Base-by-base conservation (phyloP, 2,113 vertebrate genomes). In the Microcebus lehilahytsara region DNA sequence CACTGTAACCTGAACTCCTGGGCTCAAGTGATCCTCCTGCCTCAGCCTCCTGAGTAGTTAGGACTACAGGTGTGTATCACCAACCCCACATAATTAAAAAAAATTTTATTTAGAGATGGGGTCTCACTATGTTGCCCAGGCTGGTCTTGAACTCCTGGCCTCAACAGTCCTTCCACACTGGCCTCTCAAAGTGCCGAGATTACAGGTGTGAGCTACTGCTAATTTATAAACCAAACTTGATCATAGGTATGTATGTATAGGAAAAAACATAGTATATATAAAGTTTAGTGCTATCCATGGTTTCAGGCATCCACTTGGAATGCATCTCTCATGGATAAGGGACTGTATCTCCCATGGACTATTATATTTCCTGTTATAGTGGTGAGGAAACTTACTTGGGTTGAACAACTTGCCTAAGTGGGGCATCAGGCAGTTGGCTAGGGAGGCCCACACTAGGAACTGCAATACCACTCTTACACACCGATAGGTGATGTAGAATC, bases 371-470 rank as follows among this genome's bases (percentile, higher is more conserved):
- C 17, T 64, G 1, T 51, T 32, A 19, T 22, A 91, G 67, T 19
- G 19, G 62, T 49, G 74, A 75, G 14, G 72, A 49, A 46, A 49
- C 42, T 49, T 46, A 46, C 97, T 98, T 96, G 97, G 98, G 49
- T 87, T 83, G 49, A 62, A 34, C n/a, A 79, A 72, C 46, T 78
- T 78, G 34, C 49, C 77, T 64, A 66, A 6, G 3, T 3, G 51
- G 69, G 80, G 53, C 86, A 32, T 34, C 32, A 64, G 89, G 79
- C 51, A 56, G 58, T 30, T 90, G 46, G n/a, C 74, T 75, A 71
- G 25, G 80, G 49, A 89, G 40, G 60, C 42, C 62, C 81, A 22
- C 3, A 0, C 3, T 20, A 75, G 62, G 8, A 81, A 27, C 19
- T 32, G 9, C 4, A 22, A 0, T 30, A 34, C 14, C 20, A 74